These are phyloP conservation scores for Cephus sareptanus DNA, from an alignment of 2,888 invertebrate species.

Conservation along the genomic window DNA sequence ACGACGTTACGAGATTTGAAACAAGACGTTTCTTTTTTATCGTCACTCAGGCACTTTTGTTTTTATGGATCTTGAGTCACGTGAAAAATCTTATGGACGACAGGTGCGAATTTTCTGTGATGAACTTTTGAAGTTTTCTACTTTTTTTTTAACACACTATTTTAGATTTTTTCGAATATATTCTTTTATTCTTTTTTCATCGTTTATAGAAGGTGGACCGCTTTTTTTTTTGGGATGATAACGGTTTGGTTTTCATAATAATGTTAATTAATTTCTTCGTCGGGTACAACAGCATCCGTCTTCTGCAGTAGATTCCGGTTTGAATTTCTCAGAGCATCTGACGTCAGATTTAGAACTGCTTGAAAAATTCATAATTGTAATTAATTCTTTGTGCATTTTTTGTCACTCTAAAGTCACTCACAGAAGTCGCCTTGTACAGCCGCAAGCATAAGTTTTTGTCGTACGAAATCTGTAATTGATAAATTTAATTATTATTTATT, in stretches of 20 bases:
- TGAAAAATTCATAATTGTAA: not conserved
- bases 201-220: no score
- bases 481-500: not conserved
- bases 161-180: not conserved
- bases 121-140: not conserved
- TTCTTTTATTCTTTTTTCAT: not conserved
- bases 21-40: no score
- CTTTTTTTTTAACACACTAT: not conserved
- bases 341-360: not conserved
- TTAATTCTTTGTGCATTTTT: not conserved
- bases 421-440: conserved; percentile 22
- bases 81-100: not conserved
- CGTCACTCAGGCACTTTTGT: not conserved
- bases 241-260: not conserved
- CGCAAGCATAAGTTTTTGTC: conserved; percentile 17
- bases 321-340: not conserved
- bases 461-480: not conserved
- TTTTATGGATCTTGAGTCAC: not conserved
- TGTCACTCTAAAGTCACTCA: conserved; percentile 9
- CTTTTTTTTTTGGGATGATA: not conserved
- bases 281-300: not conserved
- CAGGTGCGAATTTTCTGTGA: not conserved
- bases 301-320: not conserved
- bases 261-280: not conserved
- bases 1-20: not conserved